Evolutionary conservation across 1,140 invertebrate species (phyloP).

Genomic region (Zaprionus capensis): DNA sequence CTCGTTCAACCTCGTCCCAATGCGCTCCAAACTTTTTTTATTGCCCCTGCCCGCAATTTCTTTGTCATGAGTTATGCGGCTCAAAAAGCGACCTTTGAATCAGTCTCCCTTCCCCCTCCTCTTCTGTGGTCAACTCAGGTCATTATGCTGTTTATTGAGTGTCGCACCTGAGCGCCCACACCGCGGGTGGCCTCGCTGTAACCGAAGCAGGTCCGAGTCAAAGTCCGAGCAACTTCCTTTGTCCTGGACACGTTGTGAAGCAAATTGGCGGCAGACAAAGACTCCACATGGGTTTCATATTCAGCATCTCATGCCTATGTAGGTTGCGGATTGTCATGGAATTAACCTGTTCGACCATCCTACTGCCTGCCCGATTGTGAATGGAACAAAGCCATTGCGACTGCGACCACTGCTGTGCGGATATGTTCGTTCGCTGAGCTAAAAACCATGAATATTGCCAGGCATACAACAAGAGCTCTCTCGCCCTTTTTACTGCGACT

Average conservation of each 20-base stretch:
- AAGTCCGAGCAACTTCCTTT: not conserved
- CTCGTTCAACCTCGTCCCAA: constrained; percentile 6
- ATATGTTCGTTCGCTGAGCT: not conserved
- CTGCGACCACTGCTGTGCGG: not conserved
- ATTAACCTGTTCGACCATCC: constrained; percentile 20
- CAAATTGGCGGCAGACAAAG: constrained; percentile 42
- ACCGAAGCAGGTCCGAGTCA: not conserved
- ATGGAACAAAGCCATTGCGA: constrained; percentile 13
- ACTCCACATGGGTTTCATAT: constrained; percentile 19
- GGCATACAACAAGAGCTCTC: not conserved
- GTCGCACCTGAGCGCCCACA: constrained; percentile 58
- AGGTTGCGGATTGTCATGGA: constrained; percentile 9
- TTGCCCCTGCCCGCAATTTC: constrained; percentile 73
- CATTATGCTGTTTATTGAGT: constrained; percentile 79
- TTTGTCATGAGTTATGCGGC: constrained; percentile 76
- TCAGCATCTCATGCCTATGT: not conserved
- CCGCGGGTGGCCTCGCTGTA: constrained; percentile 28
- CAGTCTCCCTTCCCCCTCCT: not conserved
- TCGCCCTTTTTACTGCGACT: not conserved
- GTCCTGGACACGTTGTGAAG: constrained; percentile 18
- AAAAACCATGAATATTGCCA: not conserved
- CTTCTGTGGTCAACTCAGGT: constrained; percentile 62
- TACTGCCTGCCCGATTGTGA: constrained; percentile 1
- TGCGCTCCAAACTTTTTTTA: constrained; percentile 67
- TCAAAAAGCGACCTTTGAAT: constrained; percentile 45